Base-by-base conservation (phyloP, 1,140 invertebrate genomes). In the Pissodes strobi region DNA sequence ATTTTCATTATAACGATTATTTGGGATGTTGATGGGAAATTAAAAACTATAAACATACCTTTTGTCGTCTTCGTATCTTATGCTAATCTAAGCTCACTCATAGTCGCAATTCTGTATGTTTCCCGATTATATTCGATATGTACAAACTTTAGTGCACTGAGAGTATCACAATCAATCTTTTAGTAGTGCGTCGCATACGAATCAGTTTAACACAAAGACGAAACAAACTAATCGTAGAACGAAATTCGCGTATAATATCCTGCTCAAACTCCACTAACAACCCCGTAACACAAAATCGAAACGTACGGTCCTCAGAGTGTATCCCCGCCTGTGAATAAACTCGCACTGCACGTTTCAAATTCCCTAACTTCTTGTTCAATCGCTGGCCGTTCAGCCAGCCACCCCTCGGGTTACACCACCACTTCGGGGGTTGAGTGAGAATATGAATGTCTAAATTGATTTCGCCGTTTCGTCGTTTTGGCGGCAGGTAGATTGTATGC, bases 311-410 rank as follows among this genome's bases (percentile, higher is more conserved):
- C 45, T 48, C 25, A 8, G 45, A 48, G 43, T 22, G 57, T 45
- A 57, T 39, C 55, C 39, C 41, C 55, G 57, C 12, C 45, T 18
- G 27, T 49, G 45, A 60, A 60, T 49, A 60, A 60, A 60, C 57
- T 60, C 43, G 57, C 57, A 60, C 57, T 60, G 57, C 57, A 60
- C 57, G 57, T 49, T 60, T 38, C 43, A 25, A 60, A 60, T 60
- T 60, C 57, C 57, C 57, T 49, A 60, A 60, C 57, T 60, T 60
- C 57, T 60, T 60, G 57, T 60, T 60, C 57, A 60, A 60, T 60
- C 57, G 57, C 15, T 15, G 34, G 34, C 52, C 52, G 30, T 41
- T 39, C 49, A 53, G 27, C 12, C 46, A 25, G 21, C 23, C 21
- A 52, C 48, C 55, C 55, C 25, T 23, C 38, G 39, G 17, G 55